Percentiles rank a stretch among this genome's conserved stretches.
phyloP scores from a whole-genome alignment of 2,888 invertebrate species.

The Drosophila cognata region DNA sequence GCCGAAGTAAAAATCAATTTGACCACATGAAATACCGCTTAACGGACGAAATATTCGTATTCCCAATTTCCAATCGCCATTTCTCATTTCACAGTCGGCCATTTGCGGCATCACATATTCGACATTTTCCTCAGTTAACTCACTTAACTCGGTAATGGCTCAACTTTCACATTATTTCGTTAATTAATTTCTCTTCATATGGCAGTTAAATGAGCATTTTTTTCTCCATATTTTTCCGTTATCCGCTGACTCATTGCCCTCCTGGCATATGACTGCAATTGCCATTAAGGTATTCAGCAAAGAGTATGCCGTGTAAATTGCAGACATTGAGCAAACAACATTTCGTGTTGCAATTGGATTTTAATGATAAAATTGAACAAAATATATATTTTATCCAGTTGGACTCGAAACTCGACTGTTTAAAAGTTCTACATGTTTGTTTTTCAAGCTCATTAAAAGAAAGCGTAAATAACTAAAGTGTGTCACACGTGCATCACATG shows the following conservation, averaged over 20 bases:
- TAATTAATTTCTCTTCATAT: slow-evolving; percentile 73
- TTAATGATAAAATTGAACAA: not conserved
- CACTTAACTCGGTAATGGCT: slow-evolving; percentile 50
- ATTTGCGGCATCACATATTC: slow-evolving; percentile 29
- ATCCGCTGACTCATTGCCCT: slow-evolving; percentile 25
- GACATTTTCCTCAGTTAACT: slow-evolving; percentile 37
- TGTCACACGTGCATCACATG: slow-evolving; percentile 16
- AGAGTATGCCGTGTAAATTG: slow-evolving; percentile 11
- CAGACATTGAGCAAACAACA: not conserved
- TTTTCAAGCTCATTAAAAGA: not conserved
- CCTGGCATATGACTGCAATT: slow-evolving; percentile 51
- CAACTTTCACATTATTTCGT: slow-evolving; percentile 65
- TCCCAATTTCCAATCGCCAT: slow-evolving; percentile 10
- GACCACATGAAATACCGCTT: slow-evolving; percentile 36
- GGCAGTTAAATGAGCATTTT: slow-evolving; percentile 64
- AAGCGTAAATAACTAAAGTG: slow-evolving; percentile 5
- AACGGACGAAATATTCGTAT: slow-evolving; percentile 29
- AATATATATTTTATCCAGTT: no score
- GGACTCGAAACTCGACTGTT: not conserved
- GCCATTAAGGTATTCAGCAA: slow-evolving; percentile 18
- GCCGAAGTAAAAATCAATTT: slow-evolving; percentile 72
- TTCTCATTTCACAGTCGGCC: slow-evolving; percentile 6
- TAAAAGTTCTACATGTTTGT: not conserved
- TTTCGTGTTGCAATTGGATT: not conserved
- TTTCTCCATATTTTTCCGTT: not conserved